These are phyloP conservation scores for Zaprionus bogoriensis DNA, from an alignment of 2,888 invertebrate genomes.

Conservation along the genomic window DNA sequence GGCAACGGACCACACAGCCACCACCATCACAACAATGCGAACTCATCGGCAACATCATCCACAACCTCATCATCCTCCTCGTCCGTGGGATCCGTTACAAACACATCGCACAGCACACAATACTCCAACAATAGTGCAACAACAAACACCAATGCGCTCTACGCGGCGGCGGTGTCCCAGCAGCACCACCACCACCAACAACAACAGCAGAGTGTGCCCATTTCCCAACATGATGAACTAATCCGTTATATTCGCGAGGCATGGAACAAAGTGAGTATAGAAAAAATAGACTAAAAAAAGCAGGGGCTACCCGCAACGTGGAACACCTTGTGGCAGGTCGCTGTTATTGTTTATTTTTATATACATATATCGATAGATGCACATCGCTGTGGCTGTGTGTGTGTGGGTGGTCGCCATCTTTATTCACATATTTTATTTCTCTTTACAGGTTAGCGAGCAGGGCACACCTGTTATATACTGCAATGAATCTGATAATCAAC, in stretches of 20 bases:
- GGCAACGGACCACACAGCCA: conserved; percentile 66
- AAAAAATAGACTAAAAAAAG: conserved; percentile 1
- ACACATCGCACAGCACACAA: conserved; percentile 52
- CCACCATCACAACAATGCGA: conserved; percentile 72
- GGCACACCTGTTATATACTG: conserved; percentile 83
- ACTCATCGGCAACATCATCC: conserved; percentile 55
- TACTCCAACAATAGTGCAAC: conserved; percentile 68
- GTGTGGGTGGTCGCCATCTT: conserved; percentile 1
- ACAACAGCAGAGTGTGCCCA: conserved; percentile 61
- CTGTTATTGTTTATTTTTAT: conserved; percentile 1
- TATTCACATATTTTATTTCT: too few species aligned
- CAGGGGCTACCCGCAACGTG: conserved; percentile 19
- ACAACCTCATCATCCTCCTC: conserved; percentile 61
- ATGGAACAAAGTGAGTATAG: conserved; percentile 86
- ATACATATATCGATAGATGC: not conserved
- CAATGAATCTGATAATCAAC: conserved; percentile 83
- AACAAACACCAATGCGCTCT: conserved; percentile 45
- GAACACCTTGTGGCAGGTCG: conserved; percentile 44
- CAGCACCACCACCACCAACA: conserved; percentile 38
- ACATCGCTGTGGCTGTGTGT: too few species aligned
- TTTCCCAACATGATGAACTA: conserved; percentile 88
- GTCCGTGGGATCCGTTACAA: conserved; percentile 45
- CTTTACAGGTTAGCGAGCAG: conserved; percentile 84
- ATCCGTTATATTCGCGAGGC: conserved; percentile 91
- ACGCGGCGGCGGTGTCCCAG: conserved; percentile 42